Evolutionary conservation across 2,888 invertebrate species (phyloP).

Genomic region (Limenitis camilla): DNA sequence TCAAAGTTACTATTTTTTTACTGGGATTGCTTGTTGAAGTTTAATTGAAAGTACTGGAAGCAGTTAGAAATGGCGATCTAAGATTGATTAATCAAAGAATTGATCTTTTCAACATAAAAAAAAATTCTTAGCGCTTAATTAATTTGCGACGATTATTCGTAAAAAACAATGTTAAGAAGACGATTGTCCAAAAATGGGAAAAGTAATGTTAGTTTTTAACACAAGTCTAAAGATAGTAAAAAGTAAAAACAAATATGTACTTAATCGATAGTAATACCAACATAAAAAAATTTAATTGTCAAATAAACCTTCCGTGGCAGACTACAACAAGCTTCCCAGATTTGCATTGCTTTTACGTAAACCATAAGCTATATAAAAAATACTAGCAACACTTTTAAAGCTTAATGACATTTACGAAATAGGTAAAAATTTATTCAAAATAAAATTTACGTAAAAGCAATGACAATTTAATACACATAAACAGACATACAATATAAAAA

Average conservation of each 20-base stretch:
- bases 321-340: not conserved
- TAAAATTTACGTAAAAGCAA: conserved; percentile 12
- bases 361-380: not conserved
- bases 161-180: not conserved
- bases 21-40: not conserved
- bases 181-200: not conserved
- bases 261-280: not conserved
- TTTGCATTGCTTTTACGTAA: conserved; percentile 11
- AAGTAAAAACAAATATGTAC: no score
- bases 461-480: conserved; percentile 11
- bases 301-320: not conserved
- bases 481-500: not conserved
- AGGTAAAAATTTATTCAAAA: not conserved
- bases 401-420: not conserved
- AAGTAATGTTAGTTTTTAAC: no score
- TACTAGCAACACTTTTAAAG: not conserved
- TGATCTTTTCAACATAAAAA: no score
- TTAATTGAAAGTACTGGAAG: not conserved
- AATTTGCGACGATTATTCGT: no score
- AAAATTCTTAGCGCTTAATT: no score
- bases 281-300: not conserved
- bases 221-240: no score
- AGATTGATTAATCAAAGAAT: no score
- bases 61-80: no score
- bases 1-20: conserved; percentile 7